phyloP scores from a whole-genome alignment of 64 coral and sea anemone genomes.

The Hydrozoanthus tunicans region DNA sequence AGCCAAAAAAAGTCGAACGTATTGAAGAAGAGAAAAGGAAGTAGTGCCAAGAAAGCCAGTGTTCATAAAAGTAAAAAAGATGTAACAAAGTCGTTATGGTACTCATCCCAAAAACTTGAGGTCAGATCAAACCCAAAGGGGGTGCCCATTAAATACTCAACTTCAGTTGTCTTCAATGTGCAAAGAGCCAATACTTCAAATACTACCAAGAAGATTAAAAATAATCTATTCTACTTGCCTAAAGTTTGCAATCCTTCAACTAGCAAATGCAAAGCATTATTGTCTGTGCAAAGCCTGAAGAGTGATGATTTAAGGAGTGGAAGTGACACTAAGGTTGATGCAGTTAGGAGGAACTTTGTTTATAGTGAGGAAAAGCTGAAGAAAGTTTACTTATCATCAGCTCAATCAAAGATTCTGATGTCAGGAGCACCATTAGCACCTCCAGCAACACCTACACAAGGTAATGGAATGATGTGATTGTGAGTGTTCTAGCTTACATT shows the following conservation, averaged over 20 bases:
- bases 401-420: slow-evolving; percentile 77
- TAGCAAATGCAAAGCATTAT: background rate
- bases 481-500: too few species aligned
- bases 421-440: slow-evolving; percentile 78
- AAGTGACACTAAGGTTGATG: background rate
- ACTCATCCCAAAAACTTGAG: background rate
- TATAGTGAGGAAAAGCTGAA: slow-evolving; percentile 61
- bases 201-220: slow-evolving; percentile 37
- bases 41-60: background rate
- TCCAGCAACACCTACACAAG: slow-evolving; percentile 71
- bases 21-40: slow-evolving; percentile 21
- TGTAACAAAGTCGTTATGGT: background rate
- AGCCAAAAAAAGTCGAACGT: slow-evolving; percentile 22
- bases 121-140: background rate
- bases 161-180: slow-evolving; percentile 45
- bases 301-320: slow-evolving; percentile 24
- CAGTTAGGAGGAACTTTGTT: slow-evolving; percentile 23
- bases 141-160: slow-evolving; percentile 26
- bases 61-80: slow-evolving; percentile 3
- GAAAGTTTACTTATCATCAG: slow-evolving; percentile 79
- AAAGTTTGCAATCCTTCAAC: slow-evolving; percentile 46
- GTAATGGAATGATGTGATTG: slow-evolving; percentile 18
- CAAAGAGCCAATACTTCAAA: slow-evolving; percentile 40
- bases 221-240: slow-evolving; percentile 45
- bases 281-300: slow-evolving; percentile 7